phyloP scores from a whole-genome alignment of 2,113 vertebrate genomes.

The Gadus macrocephalus region DNA sequence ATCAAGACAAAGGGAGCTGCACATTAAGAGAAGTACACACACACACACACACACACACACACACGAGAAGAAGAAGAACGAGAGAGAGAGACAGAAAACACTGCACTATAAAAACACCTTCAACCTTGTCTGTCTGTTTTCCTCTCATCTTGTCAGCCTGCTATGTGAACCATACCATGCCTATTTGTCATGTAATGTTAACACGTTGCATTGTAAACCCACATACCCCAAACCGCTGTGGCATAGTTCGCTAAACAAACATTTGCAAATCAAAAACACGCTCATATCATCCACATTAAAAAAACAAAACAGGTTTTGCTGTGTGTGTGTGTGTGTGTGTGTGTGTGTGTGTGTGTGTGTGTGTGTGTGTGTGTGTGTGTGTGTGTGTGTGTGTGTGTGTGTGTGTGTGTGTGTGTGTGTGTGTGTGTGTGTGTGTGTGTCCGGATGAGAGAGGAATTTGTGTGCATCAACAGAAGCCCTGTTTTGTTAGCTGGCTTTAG shows the following conservation, averaged over 20 bases:
- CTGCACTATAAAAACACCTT: too few species aligned
- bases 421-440: neutral
- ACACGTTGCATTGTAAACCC: conserved; percentile 27
- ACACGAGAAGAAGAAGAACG: neutral
- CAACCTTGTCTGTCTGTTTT: conserved; percentile 22
- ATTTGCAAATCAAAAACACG: neutral
- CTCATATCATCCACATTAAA: neutral
- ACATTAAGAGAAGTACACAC: neutral
- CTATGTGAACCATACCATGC: conserved; percentile 44
- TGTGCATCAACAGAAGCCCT: conserved; percentile 55
- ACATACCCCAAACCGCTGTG: conserved; percentile 16
- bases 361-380: conserved; percentile 1
- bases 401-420: conserved; percentile 8
- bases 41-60: conserved; percentile 4
- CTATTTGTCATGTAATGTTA: conserved; percentile 56
- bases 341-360: neutral
- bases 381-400: conserved; percentile 17
- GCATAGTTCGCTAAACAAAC: neutral
- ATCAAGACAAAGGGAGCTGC: conserved; percentile 20
- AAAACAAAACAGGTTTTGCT: too few species aligned
- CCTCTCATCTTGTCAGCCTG: conserved; percentile 47
- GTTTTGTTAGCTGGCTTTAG: conserved; percentile 60
- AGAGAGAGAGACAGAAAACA: too few species aligned
- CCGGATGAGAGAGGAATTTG: conserved; percentile 49
- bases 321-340: conserved; percentile 1